Conservation (phyloP, 2,797 vertebrate genomes). For the Pelodytes ibericus region DNA sequence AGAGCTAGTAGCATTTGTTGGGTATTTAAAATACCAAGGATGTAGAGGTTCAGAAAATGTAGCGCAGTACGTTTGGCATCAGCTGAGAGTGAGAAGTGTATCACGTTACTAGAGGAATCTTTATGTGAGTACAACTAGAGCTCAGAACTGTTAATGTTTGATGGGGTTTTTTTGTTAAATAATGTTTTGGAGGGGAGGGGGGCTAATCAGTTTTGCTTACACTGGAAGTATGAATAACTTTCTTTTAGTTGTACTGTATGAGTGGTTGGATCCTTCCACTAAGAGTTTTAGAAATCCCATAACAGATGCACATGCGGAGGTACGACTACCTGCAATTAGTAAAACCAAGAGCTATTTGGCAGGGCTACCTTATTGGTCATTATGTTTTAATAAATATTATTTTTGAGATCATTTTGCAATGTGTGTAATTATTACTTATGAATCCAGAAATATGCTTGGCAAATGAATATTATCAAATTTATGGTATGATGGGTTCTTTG, state of each 20-base stretch:
- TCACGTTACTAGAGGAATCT: too few relatives aligned
- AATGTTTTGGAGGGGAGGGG: too few relatives aligned
- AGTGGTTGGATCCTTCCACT: background rate
- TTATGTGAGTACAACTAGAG: too few relatives aligned
- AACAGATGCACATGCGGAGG: background rate
- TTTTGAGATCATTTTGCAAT: background rate
- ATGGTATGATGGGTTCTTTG: background rate
- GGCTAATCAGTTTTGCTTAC: too few relatives aligned
- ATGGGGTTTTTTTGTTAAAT: too few relatives aligned
- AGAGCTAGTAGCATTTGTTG: too few relatives aligned
- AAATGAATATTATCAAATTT: background rate
- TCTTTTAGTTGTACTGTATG: background rate
- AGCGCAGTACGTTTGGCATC: too few relatives aligned
- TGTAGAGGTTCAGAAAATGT: too few relatives aligned
- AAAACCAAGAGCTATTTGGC: background rate
- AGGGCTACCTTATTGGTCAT: background rate
- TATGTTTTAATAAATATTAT: conserved; percentile 6
- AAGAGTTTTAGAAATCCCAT: background rate
- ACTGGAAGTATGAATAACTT: background rate
- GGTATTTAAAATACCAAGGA: too few relatives aligned
- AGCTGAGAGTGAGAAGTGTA: too few relatives aligned
- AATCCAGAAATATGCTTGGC: background rate
- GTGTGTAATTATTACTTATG: background rate
- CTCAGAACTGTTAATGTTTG: too few relatives aligned
- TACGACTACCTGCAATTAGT: background rate